Conservation (phyloP, 2,888 invertebrate species). For the Orchesellides sinensis region DNA sequence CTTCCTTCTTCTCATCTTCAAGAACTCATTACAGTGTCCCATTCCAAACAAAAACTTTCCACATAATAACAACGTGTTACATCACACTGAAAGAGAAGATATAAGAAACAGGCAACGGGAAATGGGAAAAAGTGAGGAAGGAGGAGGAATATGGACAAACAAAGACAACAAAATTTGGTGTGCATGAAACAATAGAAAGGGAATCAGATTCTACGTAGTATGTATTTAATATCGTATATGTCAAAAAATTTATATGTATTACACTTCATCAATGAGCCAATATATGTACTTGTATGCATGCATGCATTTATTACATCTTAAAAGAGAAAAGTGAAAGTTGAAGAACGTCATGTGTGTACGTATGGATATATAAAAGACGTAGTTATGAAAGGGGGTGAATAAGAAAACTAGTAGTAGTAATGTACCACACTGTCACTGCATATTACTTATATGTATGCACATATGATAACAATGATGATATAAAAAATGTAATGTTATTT, state of each 20-base stretch:
- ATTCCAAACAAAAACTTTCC: constrained; percentile 46
- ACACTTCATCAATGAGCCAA: constrained; percentile 16
- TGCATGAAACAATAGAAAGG: too few relatives aligned
- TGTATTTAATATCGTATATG: constrained; percentile 16
- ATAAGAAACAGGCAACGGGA: constrained; percentile 49
- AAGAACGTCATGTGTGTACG: too few relatives aligned
- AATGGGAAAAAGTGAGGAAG: background rate
- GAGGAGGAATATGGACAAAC: constrained; percentile 2
- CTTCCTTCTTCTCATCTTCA: constrained; percentile 27
- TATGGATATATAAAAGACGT: too few relatives aligned
- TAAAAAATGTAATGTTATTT: background rate
- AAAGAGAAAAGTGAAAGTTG: background rate
- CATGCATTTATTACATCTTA: background rate
- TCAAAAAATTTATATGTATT: background rate
- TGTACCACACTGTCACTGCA: too few relatives aligned
- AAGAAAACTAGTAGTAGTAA: too few relatives aligned
- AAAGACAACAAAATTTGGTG: constrained; percentile 34
- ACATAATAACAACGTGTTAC: constrained; percentile 65
- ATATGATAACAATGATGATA: background rate
- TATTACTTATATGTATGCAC: too few relatives aligned
- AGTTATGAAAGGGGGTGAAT: too few relatives aligned
- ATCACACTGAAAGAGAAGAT: constrained; percentile 31
- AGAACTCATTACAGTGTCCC: constrained; percentile 56
- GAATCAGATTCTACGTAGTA: background rate
- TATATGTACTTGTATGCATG: constrained; percentile 20